Evolutionary conservation across 2,888 invertebrate species (phyloP).

Genomic region (Parnassius orleans): DNA sequence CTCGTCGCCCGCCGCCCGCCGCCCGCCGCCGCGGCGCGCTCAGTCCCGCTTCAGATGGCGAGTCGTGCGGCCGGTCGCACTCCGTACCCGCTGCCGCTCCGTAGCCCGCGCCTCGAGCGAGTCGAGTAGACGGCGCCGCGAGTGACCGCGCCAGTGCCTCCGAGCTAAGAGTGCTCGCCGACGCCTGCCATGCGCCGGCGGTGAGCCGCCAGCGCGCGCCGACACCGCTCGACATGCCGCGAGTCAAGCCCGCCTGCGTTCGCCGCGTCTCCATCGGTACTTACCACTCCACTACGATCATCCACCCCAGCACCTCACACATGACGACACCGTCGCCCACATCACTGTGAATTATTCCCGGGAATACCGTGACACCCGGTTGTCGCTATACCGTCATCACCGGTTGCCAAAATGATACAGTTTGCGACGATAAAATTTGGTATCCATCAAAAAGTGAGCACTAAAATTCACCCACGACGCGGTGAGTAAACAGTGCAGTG

Average conservation of each 20-base stretch:
- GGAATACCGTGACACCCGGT: conserved; percentile 34
- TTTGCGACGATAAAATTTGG: conserved; percentile 84
- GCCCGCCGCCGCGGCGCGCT: conserved; percentile 69
- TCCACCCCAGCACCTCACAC: conserved; percentile 50
- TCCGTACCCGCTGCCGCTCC: conserved; percentile 48
- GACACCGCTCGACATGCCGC: conserved; percentile 67
- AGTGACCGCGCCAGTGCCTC: conserved; percentile 45
- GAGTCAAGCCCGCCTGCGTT: conserved; percentile 79
- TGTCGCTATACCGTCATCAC: conserved; percentile 34
- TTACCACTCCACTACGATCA: conserved; percentile 40
- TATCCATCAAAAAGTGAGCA: conserved; percentile 81
- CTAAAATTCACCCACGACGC: conserved; percentile 68
- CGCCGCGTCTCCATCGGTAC: conserved; percentile 81
- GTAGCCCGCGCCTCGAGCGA: conserved; percentile 44
- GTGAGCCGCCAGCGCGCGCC: conserved; percentile 58
- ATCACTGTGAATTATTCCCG: conserved; percentile 30
- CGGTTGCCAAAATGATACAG: conserved; percentile 78
- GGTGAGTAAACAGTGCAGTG: conserved; percentile 80
- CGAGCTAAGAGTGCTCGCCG: conserved; percentile 52
- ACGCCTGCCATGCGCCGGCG: conserved; percentile 71
- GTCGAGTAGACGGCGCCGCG: conserved; percentile 39
- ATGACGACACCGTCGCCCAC: conserved; percentile 43
- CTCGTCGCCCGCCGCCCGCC: conserved; percentile 61
- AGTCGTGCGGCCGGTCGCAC: conserved; percentile 68
- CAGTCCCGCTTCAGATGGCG: conserved; percentile 81